Evolutionary conservation across 2,113 vertebrate species (phyloP), one percentile per base, ranked within the genome.

Genomic region (Percopsis transmontana): DNA sequence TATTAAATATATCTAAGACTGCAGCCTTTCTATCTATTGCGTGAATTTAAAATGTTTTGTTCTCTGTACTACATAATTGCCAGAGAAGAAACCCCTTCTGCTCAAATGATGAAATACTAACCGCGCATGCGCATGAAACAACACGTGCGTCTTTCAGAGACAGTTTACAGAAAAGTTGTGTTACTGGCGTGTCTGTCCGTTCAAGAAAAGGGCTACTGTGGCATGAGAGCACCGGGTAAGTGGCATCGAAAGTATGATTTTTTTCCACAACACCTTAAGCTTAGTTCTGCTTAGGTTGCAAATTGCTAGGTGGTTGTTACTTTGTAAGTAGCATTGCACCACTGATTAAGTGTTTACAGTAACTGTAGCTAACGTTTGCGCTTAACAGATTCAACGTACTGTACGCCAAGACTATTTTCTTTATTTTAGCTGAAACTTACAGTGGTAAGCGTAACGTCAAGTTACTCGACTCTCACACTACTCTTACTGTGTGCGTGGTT

Each of bases 1-100:
- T 93, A 93, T 93, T 93, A 93, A 93, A 93, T 92, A 91, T 92
- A 92, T 93, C 80, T 88, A 90, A 86, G 88, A 89, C 83, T 84
- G 84, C 85, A 85, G 42, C 24, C 64, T n/a, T 48, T 79, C 51
- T 61, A 19, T 76, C 45, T 45, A 80, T 14, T 70, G 15, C 74
- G 48, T 76, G 63, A 69, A 39, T 18, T 53, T 47, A 56, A 14
- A 19, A 2, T 51, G 53, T 16, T 19, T 8, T 18, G 2, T 48
- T 18, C n/a, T n/a, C n/a, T n/a, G n/a, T n/a, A n/a, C n/a, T n/a
- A n/a, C n/a, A n/a, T n/a, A n/a, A n/a, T n/a, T n/a, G n/a, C n/a
- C n/a, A n/a, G n/a, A 33, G 27, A 33, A 33, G 27, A 44, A 7
- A 44, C 74, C 44, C 15, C 0, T 39, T 81, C 19, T 51, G 1